Percentiles rank a stretch among this genome's conserved stretches.
Evolutionary conservation across 2,888 invertebrate species (phyloP).

Genomic region (Pammene aurita): DNA sequence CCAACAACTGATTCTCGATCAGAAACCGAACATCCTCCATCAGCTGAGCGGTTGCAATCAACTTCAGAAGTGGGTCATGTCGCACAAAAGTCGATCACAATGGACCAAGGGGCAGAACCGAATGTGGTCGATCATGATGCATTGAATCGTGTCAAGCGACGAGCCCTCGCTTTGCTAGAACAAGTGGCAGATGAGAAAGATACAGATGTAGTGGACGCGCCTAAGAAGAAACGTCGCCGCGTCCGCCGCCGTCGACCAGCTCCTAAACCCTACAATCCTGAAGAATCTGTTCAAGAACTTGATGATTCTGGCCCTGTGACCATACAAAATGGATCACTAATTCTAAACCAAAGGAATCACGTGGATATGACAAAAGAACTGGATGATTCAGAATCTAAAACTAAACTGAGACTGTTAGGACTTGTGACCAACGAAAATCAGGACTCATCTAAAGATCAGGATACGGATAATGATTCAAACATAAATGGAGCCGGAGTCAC

Average conservation of each 20-base stretch:
- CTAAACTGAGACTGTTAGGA: background rate
- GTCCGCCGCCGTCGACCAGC: slow-evolving; percentile 25
- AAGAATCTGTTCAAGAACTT: background rate
- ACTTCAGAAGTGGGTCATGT: background rate
- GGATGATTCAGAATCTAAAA: background rate
- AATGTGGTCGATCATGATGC: background rate
- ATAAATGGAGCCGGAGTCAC: background rate
- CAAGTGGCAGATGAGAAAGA: background rate
- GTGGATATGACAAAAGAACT: background rate
- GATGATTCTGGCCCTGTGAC: background rate
- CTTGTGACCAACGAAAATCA: background rate
- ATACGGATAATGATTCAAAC: background rate
- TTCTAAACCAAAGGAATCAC: no score
- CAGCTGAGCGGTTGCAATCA: background rate
- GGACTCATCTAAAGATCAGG: background rate
- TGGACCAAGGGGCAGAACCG: background rate
- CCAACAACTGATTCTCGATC: background rate
- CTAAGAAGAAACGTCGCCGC: slow-evolving; percentile 25
- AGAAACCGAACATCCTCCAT: background rate
- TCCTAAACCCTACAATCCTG: background rate
- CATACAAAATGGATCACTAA: background rate
- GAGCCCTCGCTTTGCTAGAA: slow-evolving; percentile 22
- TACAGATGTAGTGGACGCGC: slow-evolving; percentile 12
- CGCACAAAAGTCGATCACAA: background rate
- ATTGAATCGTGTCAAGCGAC: slow-evolving; percentile 9